These are phyloP conservation scores for Eupristina koningsbergeri DNA, from an alignment of 1,140 invertebrate species.

Conservation along the genomic window DNA sequence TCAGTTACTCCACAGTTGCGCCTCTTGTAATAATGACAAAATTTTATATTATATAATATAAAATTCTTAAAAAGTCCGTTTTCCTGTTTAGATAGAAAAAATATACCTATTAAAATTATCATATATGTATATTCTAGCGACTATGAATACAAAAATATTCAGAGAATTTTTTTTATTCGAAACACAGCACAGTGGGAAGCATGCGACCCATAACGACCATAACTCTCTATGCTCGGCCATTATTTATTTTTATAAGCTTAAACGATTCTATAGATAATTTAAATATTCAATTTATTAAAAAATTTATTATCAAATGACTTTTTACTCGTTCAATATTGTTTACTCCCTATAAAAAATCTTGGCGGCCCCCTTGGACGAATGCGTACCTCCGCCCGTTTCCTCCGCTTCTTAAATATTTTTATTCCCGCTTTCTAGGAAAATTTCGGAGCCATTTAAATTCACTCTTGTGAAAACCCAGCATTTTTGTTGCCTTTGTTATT, in stretches of 20 bases:
- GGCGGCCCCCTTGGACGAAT: neutral
- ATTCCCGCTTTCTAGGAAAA: conserved; percentile 13
- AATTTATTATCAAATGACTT: conserved; percentile 3
- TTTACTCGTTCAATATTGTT: conserved; percentile 4
- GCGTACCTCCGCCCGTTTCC: neutral
- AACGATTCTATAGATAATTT: conserved; percentile 27
- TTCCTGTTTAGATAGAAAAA: conserved; percentile 38
- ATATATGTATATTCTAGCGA: conserved; percentile 18
- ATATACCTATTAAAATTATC: conserved; percentile 40
- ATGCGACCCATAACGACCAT: conserved; percentile 8
- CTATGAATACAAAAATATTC: conserved; percentile 44
- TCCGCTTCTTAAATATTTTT: conserved; percentile 25
- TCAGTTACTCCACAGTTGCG: too few relatives aligned
- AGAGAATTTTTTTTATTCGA: conserved; percentile 23
- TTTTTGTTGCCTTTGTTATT: too few relatives aligned
- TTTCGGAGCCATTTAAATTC: neutral
- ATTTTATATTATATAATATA: conserved; percentile 34
- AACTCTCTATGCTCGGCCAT: conserved; percentile 11
- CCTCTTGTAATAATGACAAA: conserved; percentile 1
- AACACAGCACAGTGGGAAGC: conserved; percentile 20
- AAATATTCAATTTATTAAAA: conserved; percentile 27
- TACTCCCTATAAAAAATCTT: conserved; percentile 13
- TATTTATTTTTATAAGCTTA: conserved; percentile 42
- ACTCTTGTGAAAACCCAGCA: neutral
- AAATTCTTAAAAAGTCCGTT: conserved; percentile 40